These are phyloP conservation scores for Temnothorax curvispinosus DNA, from an alignment of 1,140 invertebrate genomes.

Conservation along the genomic window DNA sequence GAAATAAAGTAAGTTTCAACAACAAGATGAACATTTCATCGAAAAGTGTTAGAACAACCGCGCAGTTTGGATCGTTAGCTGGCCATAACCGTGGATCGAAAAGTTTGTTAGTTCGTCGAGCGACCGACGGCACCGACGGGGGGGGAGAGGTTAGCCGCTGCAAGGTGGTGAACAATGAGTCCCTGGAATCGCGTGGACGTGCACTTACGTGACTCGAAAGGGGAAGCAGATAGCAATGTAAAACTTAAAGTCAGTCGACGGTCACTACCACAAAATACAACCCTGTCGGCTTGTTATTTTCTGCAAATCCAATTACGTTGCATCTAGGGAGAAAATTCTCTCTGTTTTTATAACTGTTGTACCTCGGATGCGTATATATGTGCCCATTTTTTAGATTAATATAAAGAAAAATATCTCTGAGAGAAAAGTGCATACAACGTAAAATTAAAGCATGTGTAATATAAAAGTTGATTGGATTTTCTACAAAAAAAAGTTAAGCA, in stretches of 20 bases:
- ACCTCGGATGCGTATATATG: background rate
- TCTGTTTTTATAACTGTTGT: background rate
- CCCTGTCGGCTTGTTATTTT: constrained; percentile 35
- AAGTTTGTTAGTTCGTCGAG: constrained; percentile 13
- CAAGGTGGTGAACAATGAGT: constrained; percentile 25
- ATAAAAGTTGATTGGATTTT: background rate
- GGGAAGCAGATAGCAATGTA: constrained; percentile 19
- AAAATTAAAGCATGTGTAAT: background rate
- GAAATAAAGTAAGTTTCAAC: background rate
- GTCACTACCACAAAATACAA: constrained; percentile 15
- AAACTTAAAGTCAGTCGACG: constrained; percentile 43
- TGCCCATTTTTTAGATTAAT: constrained; percentile 10
- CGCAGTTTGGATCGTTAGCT: constrained; percentile 14
- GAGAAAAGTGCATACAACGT: no score
- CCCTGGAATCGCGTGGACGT: constrained; percentile 46
- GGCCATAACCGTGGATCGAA: constrained; percentile 34
- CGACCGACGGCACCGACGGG: background rate
- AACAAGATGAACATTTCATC: background rate
- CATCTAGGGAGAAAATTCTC: constrained; percentile 33
- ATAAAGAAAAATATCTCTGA: constrained; percentile 13
- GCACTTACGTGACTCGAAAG: constrained; percentile 58
- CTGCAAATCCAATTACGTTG: constrained; percentile 46
- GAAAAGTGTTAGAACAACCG: constrained; percentile 1
- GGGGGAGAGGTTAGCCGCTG: background rate
- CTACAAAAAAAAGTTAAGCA: background rate